Evolutionary conservation across 2,888 invertebrate genomes (phyloP).

Genomic region (Pollenia angustigena): DNA sequence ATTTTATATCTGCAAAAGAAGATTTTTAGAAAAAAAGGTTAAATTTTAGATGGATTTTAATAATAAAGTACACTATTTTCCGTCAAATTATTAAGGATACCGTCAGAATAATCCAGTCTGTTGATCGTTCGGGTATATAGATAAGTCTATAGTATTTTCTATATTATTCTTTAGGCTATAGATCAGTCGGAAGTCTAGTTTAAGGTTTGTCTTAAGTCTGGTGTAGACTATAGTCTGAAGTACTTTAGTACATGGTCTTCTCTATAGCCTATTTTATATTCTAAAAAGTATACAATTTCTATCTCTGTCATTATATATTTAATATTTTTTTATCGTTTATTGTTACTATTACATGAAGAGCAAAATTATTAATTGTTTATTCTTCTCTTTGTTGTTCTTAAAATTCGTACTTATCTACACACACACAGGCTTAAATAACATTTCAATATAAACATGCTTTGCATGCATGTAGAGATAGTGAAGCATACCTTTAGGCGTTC

Average conservation of each 20-base stretch:
- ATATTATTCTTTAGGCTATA: too few species aligned
- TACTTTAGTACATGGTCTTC: neutral
- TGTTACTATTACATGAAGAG: neutral
- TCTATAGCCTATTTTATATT: neutral
- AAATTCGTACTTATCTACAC: neutral
- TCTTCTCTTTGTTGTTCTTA: neutral
- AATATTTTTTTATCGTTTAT: slow-evolving; percentile 4
- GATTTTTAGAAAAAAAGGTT: too few species aligned
- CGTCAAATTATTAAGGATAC: too few species aligned
- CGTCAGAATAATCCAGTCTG: too few species aligned
- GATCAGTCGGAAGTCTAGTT: too few species aligned
- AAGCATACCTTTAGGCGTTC: slow-evolving; percentile 55
- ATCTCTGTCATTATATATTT: neutral
- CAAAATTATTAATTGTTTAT: neutral
- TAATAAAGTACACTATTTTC: too few species aligned
- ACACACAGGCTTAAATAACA: slow-evolving; percentile 1
- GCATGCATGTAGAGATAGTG: slow-evolving; percentile 26
- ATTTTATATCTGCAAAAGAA: too few species aligned
- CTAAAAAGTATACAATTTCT: neutral
- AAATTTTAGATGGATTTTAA: too few species aligned
- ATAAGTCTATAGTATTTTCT: too few species aligned
- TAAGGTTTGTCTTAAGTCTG: too few species aligned
- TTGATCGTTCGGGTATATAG: too few species aligned
- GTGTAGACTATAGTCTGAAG: neutral
- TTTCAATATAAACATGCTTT: neutral